Conservation (phyloP, 1,140 invertebrate genomes). For the Kradibia gibbosae region DNA sequence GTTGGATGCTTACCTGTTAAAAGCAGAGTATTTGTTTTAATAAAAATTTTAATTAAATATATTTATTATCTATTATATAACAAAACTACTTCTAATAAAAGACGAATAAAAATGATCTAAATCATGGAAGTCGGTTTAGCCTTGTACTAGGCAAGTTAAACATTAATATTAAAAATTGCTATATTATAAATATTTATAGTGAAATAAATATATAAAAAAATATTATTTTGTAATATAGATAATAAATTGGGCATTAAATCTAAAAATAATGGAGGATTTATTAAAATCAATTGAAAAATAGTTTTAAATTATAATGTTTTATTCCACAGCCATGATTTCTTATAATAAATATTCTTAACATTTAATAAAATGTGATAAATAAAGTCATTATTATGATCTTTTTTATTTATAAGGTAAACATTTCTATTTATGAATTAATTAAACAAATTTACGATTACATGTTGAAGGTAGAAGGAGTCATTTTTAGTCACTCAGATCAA, state of each 20-base stretch:
- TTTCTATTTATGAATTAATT: too few species aligned
- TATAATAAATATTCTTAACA: too few species aligned
- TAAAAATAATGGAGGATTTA: too few species aligned
- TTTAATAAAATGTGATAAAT: too few species aligned
- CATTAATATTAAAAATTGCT: constrained; percentile 35
- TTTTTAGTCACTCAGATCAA: not conserved
- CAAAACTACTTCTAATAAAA: not conserved
- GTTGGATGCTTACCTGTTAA: constrained; percentile 63
- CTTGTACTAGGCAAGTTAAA: not conserved
- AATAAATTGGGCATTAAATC: not conserved
- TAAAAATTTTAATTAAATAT: constrained; percentile 35
- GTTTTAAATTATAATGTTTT: not conserved
- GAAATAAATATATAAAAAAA: not conserved
- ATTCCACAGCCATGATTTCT: too few species aligned
- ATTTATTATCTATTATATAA: not conserved
- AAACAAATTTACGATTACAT: too few species aligned
- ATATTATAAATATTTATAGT: not conserved
- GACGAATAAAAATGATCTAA: not conserved
- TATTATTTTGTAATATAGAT: not conserved
- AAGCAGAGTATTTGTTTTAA: constrained; percentile 58
- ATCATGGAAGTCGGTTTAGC: constrained; percentile 14
- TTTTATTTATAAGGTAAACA: too few species aligned
- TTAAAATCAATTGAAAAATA: not conserved
- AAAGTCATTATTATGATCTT: too few species aligned
- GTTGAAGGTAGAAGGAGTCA: not conserved